Evolutionary conservation across 2,797 vertebrate species (phyloP), one percentile per base, ranked within the genome.

Genomic region (Mormyrus hasselquistii): DNA sequence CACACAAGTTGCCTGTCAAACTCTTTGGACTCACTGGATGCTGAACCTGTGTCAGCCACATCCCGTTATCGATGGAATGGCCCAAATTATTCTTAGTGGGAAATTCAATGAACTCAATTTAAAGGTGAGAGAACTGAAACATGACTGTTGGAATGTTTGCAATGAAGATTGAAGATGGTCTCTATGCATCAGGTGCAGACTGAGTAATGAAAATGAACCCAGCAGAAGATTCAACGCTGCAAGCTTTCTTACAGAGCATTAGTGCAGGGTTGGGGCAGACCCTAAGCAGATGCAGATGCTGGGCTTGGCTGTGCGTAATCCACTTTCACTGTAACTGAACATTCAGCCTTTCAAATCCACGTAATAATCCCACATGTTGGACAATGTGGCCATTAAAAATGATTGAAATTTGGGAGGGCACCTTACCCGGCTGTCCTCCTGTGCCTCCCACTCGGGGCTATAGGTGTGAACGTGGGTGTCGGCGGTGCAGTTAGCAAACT

Each of bases 401-500:
- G n/a, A 76, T 8, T 41, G 19, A 82, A 22, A n/a, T 47, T 2
- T 4, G 10, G n/a, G 19, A 0, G 47, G 49, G 47, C 19, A 14
- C 8, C 95, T 49, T 92, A 97, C 97, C 96, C 96, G 92, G 91
- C 95, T 96, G 93, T 97, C 96, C 93, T 97, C 96, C 88, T 96
- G 96, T 16, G 95, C 94, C 92, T 97, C 96, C 96, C 96, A 97
- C 90, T 97, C 96, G 0, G 96, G 95, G 6, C 92, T 93, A 90
- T 95, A 97, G 90, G 73, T 95, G 91, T 97, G 96, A 41, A 97
- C 94, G 88, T 95, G 95, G n/a, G 95, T 96, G 3, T 95, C 96
- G 0, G 94, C 84, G 0, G 95, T 96, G 91, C 97, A 97, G 94
- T 97, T 97, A 91, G 97, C 94, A 90, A 97, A 97, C 93, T 97